phyloP scores from a whole-genome alignment of 2,888 invertebrate genomes.

The Eupithecia insigniata region DNA sequence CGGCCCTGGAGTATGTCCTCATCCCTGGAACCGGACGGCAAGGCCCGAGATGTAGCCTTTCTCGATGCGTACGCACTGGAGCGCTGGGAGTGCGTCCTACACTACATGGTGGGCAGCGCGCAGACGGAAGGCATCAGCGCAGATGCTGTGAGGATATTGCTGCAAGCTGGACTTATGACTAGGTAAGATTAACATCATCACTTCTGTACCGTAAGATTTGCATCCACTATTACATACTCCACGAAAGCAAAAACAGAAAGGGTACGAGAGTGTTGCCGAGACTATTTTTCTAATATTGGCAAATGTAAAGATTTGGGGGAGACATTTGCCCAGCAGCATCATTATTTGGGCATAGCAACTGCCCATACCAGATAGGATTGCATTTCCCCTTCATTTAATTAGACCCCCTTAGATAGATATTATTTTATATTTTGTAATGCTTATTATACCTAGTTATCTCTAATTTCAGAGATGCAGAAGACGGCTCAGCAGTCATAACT shows the following conservation, averaged over 20 bases:
- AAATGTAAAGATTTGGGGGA: too few relatives aligned
- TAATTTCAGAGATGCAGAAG: constrained; percentile 87
- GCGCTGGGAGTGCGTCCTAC: constrained; percentile 98
- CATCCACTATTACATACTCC: background rate
- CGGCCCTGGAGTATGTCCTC: constrained; percentile 95
- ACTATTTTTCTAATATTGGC: background rate
- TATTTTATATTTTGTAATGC: too few relatives aligned
- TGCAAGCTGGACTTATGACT: constrained; percentile 97
- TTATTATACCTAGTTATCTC: background rate
- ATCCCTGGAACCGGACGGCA: constrained; percentile 92
- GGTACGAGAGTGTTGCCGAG: background rate
- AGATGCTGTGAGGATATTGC: constrained; percentile 96
- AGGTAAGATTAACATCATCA: constrained; percentile 71
- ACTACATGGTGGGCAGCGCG: constrained; percentile 97
- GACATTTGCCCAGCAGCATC: too few relatives aligned
- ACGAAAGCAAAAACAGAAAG: background rate
- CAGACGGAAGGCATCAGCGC: constrained; percentile 96
- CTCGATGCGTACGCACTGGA: constrained; percentile 96
- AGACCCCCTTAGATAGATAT: too few relatives aligned
- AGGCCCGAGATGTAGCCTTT: constrained; percentile 93
- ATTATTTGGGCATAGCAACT: too few relatives aligned
- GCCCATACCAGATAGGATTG: too few relatives aligned
- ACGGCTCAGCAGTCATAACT: constrained; percentile 94
- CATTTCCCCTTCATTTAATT: too few relatives aligned
- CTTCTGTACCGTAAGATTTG: too few relatives aligned